phyloP scores from a whole-genome alignment of 1,140 invertebrate species.

The Pseudomyrmex dendroicus region DNA sequence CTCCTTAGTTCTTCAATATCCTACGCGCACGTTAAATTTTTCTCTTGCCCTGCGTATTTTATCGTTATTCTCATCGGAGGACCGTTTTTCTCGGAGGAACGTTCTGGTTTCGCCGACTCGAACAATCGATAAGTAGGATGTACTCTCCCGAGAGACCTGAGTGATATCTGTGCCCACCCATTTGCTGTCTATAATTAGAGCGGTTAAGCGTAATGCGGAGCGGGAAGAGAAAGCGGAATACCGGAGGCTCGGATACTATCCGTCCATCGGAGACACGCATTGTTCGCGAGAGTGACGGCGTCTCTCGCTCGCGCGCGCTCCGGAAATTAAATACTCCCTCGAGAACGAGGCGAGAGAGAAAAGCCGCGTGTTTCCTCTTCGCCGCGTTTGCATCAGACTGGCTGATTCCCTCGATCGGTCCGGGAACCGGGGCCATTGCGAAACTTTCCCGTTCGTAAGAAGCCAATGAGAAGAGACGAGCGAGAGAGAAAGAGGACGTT shows the following conservation, averaged over 20 bases:
- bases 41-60: neutral
- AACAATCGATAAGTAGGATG: slow-evolving; percentile 39
- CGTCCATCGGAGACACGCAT: slow-evolving; percentile 62
- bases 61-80: neutral
- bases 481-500: slow-evolving; percentile 2
- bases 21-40: neutral
- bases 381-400: slow-evolving; percentile 23
- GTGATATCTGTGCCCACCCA: slow-evolving; percentile 43
- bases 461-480: slow-evolving; percentile 7
- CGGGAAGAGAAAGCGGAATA: slow-evolving; percentile 47
- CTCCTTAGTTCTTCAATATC: too few species aligned
- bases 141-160: slow-evolving; percentile 26
- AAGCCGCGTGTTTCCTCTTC: neutral
- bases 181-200: slow-evolving; percentile 57
- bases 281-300: slow-evolving; percentile 64
- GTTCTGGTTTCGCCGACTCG: slow-evolving; percentile 10
- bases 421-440: slow-evolving; percentile 15
- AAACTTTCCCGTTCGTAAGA: slow-evolving; percentile 8
- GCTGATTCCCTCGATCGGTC: slow-evolving; percentile 12
- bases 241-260: slow-evolving; percentile 48
- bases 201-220: slow-evolving; percentile 39
- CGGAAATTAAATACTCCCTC: slow-evolving; percentile 79
- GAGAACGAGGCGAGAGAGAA: slow-evolving; percentile 62
- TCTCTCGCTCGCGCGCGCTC: slow-evolving; percentile 57
- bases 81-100: slow-evolving; percentile 32